Evolutionary conservation across 2,797 vertebrate genomes (phyloP), one percentile per base, ranked within the genome.

Genomic region (Botia kubotai): DNA sequence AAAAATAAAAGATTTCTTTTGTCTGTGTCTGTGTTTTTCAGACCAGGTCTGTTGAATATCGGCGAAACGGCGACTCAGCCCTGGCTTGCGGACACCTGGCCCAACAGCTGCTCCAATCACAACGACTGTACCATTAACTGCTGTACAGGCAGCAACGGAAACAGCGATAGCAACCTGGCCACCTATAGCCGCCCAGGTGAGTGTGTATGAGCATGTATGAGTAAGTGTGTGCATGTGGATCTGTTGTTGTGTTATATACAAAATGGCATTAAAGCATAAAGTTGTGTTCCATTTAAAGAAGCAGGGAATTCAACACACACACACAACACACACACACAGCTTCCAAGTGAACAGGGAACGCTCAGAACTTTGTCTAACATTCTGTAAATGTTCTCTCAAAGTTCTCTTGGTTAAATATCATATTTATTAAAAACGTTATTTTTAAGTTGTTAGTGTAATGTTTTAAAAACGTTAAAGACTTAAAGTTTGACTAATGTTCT

Each of bases 21-120:
- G 17, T 26, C 71, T 71, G 65, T 80, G 29, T 50, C 23, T 12
- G 77, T 26, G 70, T 77, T 78, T 83, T 68, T 72, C 87, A 99
- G 97, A 91, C 97, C 98, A 46, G 98, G 98, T 86, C 95, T 99
- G 87, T 94, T 99, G 81, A 99, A 99, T 94, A 98, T 99, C 63
- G 95, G 96, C 33, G 97, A 99, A 85, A 94, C 97, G 0, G 94
- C 96, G 72, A 88, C 95, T 4, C 98, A 99, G 87, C 97, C 97
- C 0, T 99, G 98, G 98, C 92, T 99, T 78, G 98, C 98, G 4
- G 98, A 99, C 91, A 99, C 98, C 0, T 99, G 98, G 98, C 98
- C 98, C 72, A 98, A 99, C 89, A 97, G 95, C 33, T 97, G 97
- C 87, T 97, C 96, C 93, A 98, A 94, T 87, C 97, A 98, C 93